A percentile compares a stretch with the other conserved stretches of the same genome.
phyloP scores from a whole-genome alignment of 2,113 vertebrate genomes.

The Sinocyclocheilus grahami region DNA sequence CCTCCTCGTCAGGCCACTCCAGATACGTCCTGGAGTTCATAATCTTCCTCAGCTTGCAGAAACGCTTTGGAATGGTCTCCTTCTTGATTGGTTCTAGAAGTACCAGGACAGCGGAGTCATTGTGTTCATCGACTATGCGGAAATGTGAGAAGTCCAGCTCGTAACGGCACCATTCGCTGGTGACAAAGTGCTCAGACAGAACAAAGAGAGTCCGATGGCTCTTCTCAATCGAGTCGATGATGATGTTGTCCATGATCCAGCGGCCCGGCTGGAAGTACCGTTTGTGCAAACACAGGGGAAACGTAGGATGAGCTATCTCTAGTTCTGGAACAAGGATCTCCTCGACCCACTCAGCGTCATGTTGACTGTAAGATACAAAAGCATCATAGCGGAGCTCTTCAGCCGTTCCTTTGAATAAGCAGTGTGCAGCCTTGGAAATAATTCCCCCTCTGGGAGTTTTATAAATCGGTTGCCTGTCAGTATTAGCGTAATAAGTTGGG shows the following conservation, averaged over 20 bases:
- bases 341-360: slow-evolving; percentile 87
- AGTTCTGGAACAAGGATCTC: slow-evolving; percentile 82
- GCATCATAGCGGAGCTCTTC: slow-evolving; percentile 78
- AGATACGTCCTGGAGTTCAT: slow-evolving; percentile 92
- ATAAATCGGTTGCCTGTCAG: slow-evolving; percentile 84
- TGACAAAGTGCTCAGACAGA: slow-evolving; percentile 87
- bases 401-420: slow-evolving; percentile 73
- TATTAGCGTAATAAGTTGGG: slow-evolving; percentile 79
- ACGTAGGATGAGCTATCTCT: slow-evolving; percentile 72
- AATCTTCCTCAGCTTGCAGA: slow-evolving; percentile 85
- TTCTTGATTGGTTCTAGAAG: slow-evolving; percentile 85
- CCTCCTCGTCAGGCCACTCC: slow-evolving; percentile 82
- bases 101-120: slow-evolving; percentile 79
- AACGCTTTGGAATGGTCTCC: slow-evolving; percentile 83
- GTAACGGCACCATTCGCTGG: slow-evolving; percentile 93
- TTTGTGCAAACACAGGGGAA: slow-evolving; percentile 87
- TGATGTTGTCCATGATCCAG: slow-evolving; percentile 91
- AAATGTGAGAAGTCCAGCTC: slow-evolving; percentile 94
- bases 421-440: slow-evolving; percentile 75
- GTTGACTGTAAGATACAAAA: slow-evolving; percentile 92
- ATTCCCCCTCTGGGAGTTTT: slow-evolving; percentile 70
- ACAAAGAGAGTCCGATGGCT: slow-evolving; percentile 85
- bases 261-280: slow-evolving; percentile 87
- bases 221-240: slow-evolving; percentile 85
- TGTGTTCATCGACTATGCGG: slow-evolving; percentile 84